Base-by-base conservation (phyloP, 64 coral and sea anemone species). In the Stichodactyla mertensii region DNA sequence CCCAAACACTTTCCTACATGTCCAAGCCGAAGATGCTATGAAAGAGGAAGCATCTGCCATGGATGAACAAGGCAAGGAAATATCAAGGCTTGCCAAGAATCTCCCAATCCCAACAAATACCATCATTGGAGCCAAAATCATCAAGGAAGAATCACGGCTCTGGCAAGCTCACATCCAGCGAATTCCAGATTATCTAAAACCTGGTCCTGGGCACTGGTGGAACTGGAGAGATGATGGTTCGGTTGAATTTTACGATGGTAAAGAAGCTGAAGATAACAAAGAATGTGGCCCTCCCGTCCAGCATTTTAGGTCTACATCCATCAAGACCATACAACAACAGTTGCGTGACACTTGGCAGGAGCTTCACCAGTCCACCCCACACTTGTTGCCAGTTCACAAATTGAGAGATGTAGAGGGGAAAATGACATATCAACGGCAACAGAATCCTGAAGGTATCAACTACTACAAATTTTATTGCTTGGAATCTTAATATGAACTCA, bases 91-190 rank as follows among this genome's bases (percentile, higher is more conserved):
- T 82, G 87, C 78, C 12, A 81, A 64, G 15, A 18, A 51, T 20
- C 77, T 88, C 4, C 87, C 87, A 60, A 69, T 81, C 9, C 57
- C 78, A 82, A 61, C 54, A 28, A 88, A 88, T 45, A 61, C 77
- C 55, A 77, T 88, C 60, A 52, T 88, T 16, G 13, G 7, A 16
- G 16, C 57, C 24, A 27, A 88, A 10, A 51, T 81, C 55, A 26
- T 82, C 10, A 22, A 56, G 27, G 45, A 82, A 52, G 6, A 62
- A 51, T 79, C 87, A 20, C 51, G 57, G 18, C 13, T 61, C 1
- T 88, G 57, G 87, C 54, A 80, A 67, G 55, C 87, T 26, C 87
- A 88, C 62, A 58, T 86, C 16, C 52, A 64, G 15, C 61, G 60
- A 20, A 71, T 86, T 22, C 36, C 60, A 64, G 85, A 86, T 71